Base-by-base conservation (phyloP, 2,113 vertebrate genomes). In the Sceloporus undulatus region DNA sequence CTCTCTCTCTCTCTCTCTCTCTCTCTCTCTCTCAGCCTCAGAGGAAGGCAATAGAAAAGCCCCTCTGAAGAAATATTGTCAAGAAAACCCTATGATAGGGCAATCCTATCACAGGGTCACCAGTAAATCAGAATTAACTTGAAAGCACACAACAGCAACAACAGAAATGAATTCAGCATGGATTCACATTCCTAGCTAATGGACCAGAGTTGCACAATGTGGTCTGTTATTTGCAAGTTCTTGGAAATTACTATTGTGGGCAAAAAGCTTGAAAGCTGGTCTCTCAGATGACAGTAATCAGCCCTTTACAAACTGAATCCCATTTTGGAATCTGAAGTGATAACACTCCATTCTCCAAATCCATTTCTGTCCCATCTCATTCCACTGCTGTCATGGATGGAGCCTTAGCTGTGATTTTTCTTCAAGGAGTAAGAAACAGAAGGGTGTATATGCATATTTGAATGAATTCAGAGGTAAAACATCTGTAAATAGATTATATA, bases 211-310 rank as follows among this genome's bases (percentile, higher is more conserved):
- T 2, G 34, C 18, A 18, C n/a, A 75, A 38, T 19, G 2, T 42
- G 38, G 34, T 23, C 40, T 18, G 8, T 42, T 3, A 40, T 42
- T 42, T 76, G 9, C 38, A 76, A 21, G 16, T 19, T 62, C 19
- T 80, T 27, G 29, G 84, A 86, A 92, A 91, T 54, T 34, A 16
- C 52, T 40, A 23, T 56, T 65, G 66, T 79, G 2, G 40, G 70
- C 83, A 74, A 86, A 59, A 77, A 77, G 9, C 65, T 6, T 29
- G 54, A 73, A 59, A 56, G n/a, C 27, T 56, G n/a, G 77, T 18
- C 14, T 59, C 54, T 59, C 48, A 56, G 29, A 56, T n/a, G 16
- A 66, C 23, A 66, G 18, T 66, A 66, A 65, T 48, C 48, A 48
- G 48, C 48, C 4, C 48, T 48, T 48, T 7, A 48, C 48, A 48